Base-by-base conservation (phyloP, 2,888 invertebrate species). In the Byasa hedistus region DNA sequence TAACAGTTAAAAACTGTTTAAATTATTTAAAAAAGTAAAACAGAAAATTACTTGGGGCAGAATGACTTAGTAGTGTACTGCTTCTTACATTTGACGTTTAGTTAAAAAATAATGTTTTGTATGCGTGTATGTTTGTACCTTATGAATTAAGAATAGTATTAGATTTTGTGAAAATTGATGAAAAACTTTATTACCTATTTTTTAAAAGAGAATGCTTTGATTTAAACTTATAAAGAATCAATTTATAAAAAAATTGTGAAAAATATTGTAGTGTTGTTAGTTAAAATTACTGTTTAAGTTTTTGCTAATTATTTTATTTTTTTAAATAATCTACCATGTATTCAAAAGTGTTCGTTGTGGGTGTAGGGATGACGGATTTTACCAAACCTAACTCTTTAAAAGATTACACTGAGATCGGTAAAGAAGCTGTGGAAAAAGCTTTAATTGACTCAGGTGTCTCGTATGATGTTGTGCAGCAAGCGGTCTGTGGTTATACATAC, bases 351-450 rank as follows among this genome's bases (percentile, higher is more conserved):
- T 99, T 94, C 86, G 98, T 98, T 64, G 94, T 98, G 77, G 99
- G 99, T 71, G 98, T 98, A 73, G 98, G 98, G 71, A 99, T 99
- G 98, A 98, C 98, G 70, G 98, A 98, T 94, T 99, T 99, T 89
- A 96, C 97, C 79, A 99, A 99, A 86, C 99, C 99, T 57, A 98
- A 96, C 61, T 93, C 95, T 61, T 93, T 96, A 73, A 94, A 95
- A 77, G 99, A 99, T 85, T 99, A 99, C 84, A 99, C 99, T 0
- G 96, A 98, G 74, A 95, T 99, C 94, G 98, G 96, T 19, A 96
- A 96, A 79, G 99, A 99, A 92, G 97, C 99, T 1, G 96, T 98
- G 0, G 93, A 93, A 19, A 96, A 96, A 72, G 99, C 99, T 17
- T 86, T 99, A 8, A 87, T 94, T 22, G 99, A 99, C 92, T 96